A percentile compares a stretch with the other conserved stretches of the same genome.
phyloP scores from a whole-genome alignment of 2,797 vertebrate genomes.

The Catamblyrhynchus diadema region DNA sequence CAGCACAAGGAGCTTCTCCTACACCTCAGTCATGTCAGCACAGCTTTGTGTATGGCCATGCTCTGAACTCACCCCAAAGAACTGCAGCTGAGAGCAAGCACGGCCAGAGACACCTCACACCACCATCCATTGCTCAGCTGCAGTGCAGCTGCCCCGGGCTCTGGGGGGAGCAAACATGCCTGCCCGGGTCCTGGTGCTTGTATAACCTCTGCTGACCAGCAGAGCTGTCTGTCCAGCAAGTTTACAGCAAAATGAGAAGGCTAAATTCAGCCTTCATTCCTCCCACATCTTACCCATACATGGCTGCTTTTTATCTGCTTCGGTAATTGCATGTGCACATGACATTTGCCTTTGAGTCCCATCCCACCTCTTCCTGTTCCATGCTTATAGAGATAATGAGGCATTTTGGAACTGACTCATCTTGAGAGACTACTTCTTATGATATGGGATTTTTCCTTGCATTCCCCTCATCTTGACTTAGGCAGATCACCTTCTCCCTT shows the following conservation, averaged over 20 bases:
- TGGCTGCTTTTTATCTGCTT: not conserved
- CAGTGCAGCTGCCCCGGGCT: not conserved
- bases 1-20: not conserved
- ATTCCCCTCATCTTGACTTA: not conserved
- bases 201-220: not conserved
- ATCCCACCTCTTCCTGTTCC: not conserved
- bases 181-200: not conserved
- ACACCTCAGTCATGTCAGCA: not conserved
- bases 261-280: not conserved
- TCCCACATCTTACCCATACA: not conserved
- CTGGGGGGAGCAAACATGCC: fast-evolving
- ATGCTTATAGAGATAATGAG: fast-evolving
- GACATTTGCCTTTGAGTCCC: not conserved
- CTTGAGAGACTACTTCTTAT: not conserved
- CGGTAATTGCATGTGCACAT: fast-evolving
- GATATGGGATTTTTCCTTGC: not conserved
- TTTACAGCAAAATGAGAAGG: not conserved
- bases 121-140: not conserved
- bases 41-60: fast-evolving
- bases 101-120: not conserved
- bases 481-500: not conserved
- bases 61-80: not conserved
- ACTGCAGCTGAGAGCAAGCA: not conserved
- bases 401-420: not conserved
- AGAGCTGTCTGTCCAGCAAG: not conserved